Percentiles rank a stretch among this genome's conserved stretches.
phyloP scores from a whole-genome alignment of 2,888 invertebrate species.

The Pristionchus maxplancki region DNA sequence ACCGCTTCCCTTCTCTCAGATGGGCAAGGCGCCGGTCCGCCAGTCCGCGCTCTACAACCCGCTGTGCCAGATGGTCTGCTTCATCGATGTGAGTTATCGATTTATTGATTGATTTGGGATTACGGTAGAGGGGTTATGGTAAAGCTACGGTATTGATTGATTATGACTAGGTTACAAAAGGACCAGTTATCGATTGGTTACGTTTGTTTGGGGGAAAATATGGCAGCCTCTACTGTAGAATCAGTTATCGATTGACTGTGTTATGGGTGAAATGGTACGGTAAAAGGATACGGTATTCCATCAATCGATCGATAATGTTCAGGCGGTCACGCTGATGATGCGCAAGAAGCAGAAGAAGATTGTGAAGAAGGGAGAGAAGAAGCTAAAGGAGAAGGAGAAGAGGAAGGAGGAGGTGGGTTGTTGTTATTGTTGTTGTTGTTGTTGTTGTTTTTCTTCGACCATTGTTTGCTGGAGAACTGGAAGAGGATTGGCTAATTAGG shows the following conservation, averaged over 20 bases:
- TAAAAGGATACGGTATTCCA: background rate
- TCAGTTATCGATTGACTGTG: background rate
- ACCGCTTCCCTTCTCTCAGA: constrained; percentile 9
- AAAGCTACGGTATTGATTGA: background rate
- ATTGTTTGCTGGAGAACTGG: too few relatives aligned
- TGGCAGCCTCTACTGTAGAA: background rate
- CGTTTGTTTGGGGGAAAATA: background rate
- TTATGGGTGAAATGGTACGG: background rate
- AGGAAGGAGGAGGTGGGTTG: background rate
- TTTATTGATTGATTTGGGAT: background rate
- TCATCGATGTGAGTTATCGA: constrained; percentile 29
- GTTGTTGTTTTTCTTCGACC: too few relatives aligned
- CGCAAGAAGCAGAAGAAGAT: background rate
- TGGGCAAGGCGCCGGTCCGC: background rate
- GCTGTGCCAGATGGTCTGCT: constrained; percentile 18
- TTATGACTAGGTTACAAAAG: too few relatives aligned
- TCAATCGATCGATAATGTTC: background rate
- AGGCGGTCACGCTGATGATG: background rate
- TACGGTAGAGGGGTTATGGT: background rate
- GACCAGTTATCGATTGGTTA: background rate
- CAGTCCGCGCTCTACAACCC: constrained; percentile 31
- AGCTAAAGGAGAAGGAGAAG: background rate
- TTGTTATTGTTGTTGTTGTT: background rate
- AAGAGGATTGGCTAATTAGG: too few relatives aligned
- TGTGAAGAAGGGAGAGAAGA: constrained; percentile 1